Base-by-base conservation (phyloP, 2,888 invertebrate genomes). In the Tuta absoluta region DNA sequence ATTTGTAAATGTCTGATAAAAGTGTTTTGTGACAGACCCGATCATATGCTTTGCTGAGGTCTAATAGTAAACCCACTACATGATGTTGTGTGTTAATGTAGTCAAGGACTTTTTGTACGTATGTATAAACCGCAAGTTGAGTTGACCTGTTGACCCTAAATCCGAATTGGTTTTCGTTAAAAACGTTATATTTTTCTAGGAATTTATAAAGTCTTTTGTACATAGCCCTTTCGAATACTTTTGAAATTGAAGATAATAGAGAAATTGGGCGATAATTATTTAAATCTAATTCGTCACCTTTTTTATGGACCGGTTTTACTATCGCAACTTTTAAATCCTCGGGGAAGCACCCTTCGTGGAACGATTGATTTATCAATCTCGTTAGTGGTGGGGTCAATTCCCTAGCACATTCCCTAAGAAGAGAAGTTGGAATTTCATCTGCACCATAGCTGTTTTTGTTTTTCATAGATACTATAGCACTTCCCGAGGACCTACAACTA, bases 211-310 rank as follows among this genome's bases (percentile, higher is more conserved):
- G 4, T 0, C 66, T 64, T 21, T 62, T 57, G 19, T 17, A 53
- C 60, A 69, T 68, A 0, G 63, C 66, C 14, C 63, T 66, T 49
- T 67, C 65, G 14, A 66, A 63, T 11, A 69, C 56, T 63, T 68
- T 70, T 17, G 67, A 64, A 0, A 19, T n/a, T 0, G 66, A 63
- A 0, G 65, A 41, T 3, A 67, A 12, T 0, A 68, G 62, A 1
- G 69, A 66, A 2, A 68, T 68, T 3, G 68, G 70, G 0, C 68
- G 65, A 19, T 66, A 68, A n/a, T n/a, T n/a, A n/a, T n/a, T n/a
- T n/a, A n/a, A n/a, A n/a, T n/a, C n/a, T n/a, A n/a, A n/a, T n/a
- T n/a, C n/a, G n/a, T n/a, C n/a, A n/a, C n/a, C n/a, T n/a, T n/a
- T n/a, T n/a, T n/a, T n/a, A n/a, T n/a, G n/a, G n/a, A n/a, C n/a